These are phyloP conservation scores for Pyxicephalus adspersus DNA, from an alignment of 2,113 vertebrate species.

Conservation along the genomic window DNA sequence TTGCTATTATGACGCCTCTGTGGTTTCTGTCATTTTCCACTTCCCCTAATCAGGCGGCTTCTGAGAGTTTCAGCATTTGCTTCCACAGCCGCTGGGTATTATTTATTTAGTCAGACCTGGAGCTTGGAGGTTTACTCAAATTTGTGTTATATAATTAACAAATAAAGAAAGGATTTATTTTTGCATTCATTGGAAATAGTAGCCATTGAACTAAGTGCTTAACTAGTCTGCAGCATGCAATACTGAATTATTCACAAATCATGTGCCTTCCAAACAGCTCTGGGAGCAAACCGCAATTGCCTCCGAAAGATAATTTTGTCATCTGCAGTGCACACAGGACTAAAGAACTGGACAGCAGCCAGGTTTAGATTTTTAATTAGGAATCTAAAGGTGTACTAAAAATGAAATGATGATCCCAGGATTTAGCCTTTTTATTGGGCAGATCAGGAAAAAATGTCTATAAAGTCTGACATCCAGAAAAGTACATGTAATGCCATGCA, in stretches of 20 bases:
- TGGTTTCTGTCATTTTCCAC: conserved; percentile 53
- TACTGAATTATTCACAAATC: conserved; percentile 51
- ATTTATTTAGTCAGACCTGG: conserved; percentile 37
- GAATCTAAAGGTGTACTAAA: background rate
- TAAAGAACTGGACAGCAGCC: background rate
- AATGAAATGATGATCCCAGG: too few relatives aligned
- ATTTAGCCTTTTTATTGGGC: too few relatives aligned
- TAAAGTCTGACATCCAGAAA: too few relatives aligned
- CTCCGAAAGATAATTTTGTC: background rate
- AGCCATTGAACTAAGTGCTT: conserved; percentile 28
- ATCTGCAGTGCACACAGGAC: background rate
- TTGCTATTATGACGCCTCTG: conserved; percentile 36
- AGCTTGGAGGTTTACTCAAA: background rate
- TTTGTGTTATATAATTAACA: conserved; percentile 14
- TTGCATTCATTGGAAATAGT: background rate
- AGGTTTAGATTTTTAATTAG: background rate
- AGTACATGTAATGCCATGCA: too few relatives aligned
- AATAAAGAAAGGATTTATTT: background rate
- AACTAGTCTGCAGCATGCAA: conserved; percentile 13
- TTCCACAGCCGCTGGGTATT: background rate
- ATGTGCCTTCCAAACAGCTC: conserved; percentile 3
- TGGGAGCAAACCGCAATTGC: background rate
- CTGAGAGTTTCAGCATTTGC: conserved; percentile 17
- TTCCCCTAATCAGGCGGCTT: conserved; percentile 44
- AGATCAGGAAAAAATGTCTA: too few relatives aligned